A percentile compares a stretch with the other conserved stretches of the same genome.
These are phyloP conservation scores for Lanius collurio DNA, from an alignment of 2,113 vertebrate species.

Conservation along the genomic window DNA sequence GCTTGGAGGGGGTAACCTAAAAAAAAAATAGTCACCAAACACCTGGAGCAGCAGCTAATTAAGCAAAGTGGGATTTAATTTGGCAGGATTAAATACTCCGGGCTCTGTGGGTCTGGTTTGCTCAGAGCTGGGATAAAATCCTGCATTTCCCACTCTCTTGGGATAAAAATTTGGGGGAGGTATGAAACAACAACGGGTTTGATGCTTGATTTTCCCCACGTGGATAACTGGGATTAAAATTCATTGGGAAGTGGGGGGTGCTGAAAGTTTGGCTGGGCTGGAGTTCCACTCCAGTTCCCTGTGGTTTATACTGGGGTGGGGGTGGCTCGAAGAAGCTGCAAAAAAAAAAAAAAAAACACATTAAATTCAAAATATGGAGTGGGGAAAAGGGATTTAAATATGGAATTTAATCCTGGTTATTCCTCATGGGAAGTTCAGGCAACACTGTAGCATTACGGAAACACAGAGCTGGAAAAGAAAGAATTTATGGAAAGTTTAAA, in stretches of 20 bases:
- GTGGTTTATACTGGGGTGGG: not conserved
- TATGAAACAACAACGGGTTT: not conserved
- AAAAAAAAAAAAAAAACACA: not conserved
- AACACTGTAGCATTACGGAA: accelerated
- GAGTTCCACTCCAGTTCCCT: not conserved
- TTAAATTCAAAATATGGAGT: not conserved
- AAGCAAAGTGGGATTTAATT: not conserved
- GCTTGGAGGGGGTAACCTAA: not conserved
- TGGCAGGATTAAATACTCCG: not conserved
- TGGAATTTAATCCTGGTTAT: not conserved
- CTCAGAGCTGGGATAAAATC: not conserved
- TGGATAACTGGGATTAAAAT: not conserved
- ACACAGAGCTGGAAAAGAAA: not conserved
- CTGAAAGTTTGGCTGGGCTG: not conserved
- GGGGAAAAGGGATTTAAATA: not conserved
- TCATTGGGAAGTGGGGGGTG: not conserved
- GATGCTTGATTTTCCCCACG: not conserved
- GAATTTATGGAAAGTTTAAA: not conserved
- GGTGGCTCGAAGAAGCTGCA: not conserved
- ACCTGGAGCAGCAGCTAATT: conserved; percentile 36
- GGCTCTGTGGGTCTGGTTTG: not conserved
- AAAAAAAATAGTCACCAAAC: not conserved
- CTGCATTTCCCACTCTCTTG: not conserved
- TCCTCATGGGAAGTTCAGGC: not conserved
- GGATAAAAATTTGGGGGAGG: not conserved